These are phyloP conservation scores for Aleiodes leptofemur DNA, from an alignment of 2,888 invertebrate species.

Conservation along the genomic window DNA sequence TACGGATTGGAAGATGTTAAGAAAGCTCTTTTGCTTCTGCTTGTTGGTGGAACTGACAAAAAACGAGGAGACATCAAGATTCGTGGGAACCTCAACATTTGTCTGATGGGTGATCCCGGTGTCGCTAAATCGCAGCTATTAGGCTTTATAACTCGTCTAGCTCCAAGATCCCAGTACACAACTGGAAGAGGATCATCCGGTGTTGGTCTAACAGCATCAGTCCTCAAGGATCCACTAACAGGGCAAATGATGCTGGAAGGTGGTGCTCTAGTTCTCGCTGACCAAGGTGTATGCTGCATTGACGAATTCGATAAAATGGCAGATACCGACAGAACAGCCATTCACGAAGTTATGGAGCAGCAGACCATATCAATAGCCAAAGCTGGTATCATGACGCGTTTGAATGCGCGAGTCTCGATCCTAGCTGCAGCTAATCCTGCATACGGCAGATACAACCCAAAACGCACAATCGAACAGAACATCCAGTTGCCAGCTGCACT, in stretches of 20 bases:
- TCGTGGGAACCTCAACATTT: conserved; percentile 96
- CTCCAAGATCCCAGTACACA: conserved; percentile 95
- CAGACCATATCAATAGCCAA: conserved; percentile 99
- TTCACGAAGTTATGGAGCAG: conserved; percentile 99
- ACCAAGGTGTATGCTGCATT: conserved; percentile 98
- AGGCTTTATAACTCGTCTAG: conserved; percentile 94
- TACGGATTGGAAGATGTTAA: conserved; percentile 99
- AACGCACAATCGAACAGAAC: conserved; percentile 96
- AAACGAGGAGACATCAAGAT: conserved; percentile 97
- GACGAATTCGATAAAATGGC: conserved; percentile 99
- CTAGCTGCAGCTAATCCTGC: conserved; percentile 99
- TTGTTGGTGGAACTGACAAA: conserved; percentile 94
- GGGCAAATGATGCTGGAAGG: conserved; percentile 98
- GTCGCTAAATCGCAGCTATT: conserved; percentile 99
- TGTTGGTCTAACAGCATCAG: conserved; percentile 99
- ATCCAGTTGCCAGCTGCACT: conserved; percentile 98
- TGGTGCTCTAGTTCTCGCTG: conserved; percentile 96
- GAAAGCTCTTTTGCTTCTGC: conserved; percentile 93
- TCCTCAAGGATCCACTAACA: conserved; percentile 97
- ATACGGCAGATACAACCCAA: conserved; percentile 98
- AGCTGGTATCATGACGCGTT: conserved; percentile 98
- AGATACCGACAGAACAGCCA: conserved; percentile 94
- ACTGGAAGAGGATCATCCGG: conserved; percentile 98
- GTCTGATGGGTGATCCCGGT: conserved; percentile 99
- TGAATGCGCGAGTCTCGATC: conserved; percentile 98